phyloP scores from a whole-genome alignment of 2,888 invertebrate species.

The Keiferia lycopersicella region DNA sequence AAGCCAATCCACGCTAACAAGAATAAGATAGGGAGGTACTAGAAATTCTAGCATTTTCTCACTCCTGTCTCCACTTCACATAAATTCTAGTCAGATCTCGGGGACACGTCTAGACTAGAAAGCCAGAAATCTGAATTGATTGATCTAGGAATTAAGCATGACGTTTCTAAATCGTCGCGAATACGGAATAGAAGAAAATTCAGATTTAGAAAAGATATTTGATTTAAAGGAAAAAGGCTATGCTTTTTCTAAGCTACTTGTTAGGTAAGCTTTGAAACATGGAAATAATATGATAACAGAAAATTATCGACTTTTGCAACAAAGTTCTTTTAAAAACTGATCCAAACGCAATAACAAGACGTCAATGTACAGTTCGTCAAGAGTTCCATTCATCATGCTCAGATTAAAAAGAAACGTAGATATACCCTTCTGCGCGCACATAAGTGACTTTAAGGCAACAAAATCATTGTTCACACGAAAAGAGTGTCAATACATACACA shows the following conservation, averaged over 20 bases:
- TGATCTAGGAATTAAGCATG: constrained; percentile 38
- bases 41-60: constrained; percentile 16
- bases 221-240: background rate
- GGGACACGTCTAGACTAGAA: constrained; percentile 29
- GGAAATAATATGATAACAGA: background rate
- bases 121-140: constrained; percentile 34
- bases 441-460: no score
- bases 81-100: constrained; percentile 23
- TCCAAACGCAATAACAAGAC: constrained; percentile 27
- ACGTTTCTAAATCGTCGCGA: constrained; percentile 27
- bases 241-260: background rate
- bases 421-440: no score
- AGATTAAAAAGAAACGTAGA: no score
- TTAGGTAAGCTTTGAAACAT: no score
- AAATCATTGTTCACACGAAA: no score
- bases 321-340: constrained; percentile 3
- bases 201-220: background rate
- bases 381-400: background rate
- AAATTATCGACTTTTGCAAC: background rate
- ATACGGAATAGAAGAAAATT: background rate
- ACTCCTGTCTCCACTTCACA: constrained; percentile 9
- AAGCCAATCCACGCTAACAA: constrained; percentile 16
- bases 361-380: constrained; percentile 33
- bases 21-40: constrained; percentile 13
- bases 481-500: no score